phyloP scores from a whole-genome alignment of 2,113 vertebrate genomes.

The Crotalus helleri region DNA sequence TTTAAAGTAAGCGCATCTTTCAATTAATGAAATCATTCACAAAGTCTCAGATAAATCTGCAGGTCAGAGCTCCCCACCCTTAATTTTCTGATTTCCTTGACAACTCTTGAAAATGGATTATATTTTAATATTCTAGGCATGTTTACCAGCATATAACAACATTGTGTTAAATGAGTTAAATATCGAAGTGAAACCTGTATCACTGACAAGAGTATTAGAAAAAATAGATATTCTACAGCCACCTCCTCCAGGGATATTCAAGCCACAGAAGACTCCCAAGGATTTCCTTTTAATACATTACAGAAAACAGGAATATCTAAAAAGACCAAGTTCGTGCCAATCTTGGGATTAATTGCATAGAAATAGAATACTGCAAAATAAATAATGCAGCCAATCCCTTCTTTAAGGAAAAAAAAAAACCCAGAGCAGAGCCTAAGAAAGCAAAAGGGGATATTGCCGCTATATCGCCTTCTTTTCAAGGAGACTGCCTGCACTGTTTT shows the following conservation, averaged over 20 bases:
- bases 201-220: background rate
- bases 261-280: constrained; percentile 46
- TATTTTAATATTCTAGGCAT: background rate
- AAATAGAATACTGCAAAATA: background rate
- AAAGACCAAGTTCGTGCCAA: background rate
- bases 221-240: background rate
- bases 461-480: background rate
- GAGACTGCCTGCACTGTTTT: background rate
- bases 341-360: no score
- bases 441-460: background rate
- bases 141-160: background rate
- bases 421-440: background rate
- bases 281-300: constrained; percentile 32
- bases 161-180: background rate
- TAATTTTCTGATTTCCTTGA: background rate
- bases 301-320: constrained; percentile 6
- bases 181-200: background rate
- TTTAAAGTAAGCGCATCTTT: background rate
- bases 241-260: constrained; percentile 10
- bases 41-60: constrained; percentile 8
- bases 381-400: background rate
- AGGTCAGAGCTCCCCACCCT: background rate
- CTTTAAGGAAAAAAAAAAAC: background rate
- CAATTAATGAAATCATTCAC: background rate
- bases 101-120: background rate